Conservation (phyloP, 2,888 invertebrate species). For the Helleia helle region DNA sequence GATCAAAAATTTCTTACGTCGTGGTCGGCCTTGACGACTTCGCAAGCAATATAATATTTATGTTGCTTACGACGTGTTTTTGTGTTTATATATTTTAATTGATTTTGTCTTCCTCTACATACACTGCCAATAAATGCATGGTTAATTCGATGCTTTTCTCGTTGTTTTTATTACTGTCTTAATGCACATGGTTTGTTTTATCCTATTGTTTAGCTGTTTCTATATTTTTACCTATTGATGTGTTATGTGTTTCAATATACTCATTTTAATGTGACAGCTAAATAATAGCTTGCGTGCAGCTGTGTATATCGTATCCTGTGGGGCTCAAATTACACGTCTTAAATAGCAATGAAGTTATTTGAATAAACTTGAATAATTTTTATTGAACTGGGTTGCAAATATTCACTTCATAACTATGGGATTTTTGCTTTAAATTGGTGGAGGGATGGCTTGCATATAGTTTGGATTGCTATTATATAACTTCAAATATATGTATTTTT, state of each 20-base stretch:
- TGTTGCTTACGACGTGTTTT: too few relatives aligned
- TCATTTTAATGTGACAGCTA: conserved; percentile 46
- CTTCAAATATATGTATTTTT: conserved; percentile 7
- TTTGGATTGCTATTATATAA: conserved; percentile 26
- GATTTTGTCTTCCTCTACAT: too few relatives aligned
- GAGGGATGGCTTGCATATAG: conserved; percentile 43
- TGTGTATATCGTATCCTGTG: conserved; percentile 66
- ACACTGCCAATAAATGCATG: conserved; percentile 20
- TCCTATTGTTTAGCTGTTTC: conserved; percentile 56
- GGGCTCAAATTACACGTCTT: conserved; percentile 49
- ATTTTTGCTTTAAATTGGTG: conserved; percentile 57
- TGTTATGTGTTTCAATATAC: conserved; percentile 30
- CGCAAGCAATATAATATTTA: too few relatives aligned
- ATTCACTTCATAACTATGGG: conserved; percentile 48
- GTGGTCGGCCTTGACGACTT: conserved; percentile 3
- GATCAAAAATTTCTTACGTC: neutral
- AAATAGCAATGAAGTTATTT: conserved; percentile 26
- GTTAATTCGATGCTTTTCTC: conserved; percentile 22
- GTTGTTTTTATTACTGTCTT: conserved; percentile 23
- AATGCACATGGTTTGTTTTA: conserved; percentile 28
- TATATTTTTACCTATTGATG: conserved; percentile 21
- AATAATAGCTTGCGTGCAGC: conserved; percentile 64
- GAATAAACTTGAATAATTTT: too few relatives aligned
- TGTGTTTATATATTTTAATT: neutral
- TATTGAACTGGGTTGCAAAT: conserved; percentile 24